Percentiles rank a stretch among this genome's conserved stretches.
Conservation (phyloP, 2,113 vertebrate genomes). For the Bothrops jararaca region DNA sequence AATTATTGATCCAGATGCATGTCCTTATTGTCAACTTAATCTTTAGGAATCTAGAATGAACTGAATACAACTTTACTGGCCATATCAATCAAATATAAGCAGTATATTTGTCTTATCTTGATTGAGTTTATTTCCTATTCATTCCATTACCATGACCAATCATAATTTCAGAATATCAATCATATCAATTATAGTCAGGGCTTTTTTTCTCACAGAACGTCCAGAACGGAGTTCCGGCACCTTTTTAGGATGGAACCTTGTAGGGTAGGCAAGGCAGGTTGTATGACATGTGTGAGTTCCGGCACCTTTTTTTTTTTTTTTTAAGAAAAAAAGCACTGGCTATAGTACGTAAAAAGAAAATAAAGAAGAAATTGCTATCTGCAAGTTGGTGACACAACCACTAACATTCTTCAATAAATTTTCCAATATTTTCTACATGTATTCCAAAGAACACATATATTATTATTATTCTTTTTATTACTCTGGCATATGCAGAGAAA, state of each 20-base stretch:
- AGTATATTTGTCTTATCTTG: neutral
- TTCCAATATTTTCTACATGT: neutral
- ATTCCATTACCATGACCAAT: neutral
- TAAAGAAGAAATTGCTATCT: neutral
- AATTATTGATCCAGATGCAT: neutral
- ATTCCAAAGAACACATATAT: neutral
- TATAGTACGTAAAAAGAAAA: neutral
- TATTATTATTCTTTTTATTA: neutral
- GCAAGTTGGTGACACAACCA: neutral
- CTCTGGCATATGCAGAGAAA: neutral
- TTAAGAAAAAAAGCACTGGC: too few relatives aligned
- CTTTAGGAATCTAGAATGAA: neutral
- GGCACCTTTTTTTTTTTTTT: too few relatives aligned
- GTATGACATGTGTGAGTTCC: too few relatives aligned
- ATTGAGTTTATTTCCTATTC: neutral
- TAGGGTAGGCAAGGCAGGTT: too few relatives aligned
- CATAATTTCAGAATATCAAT: neutral
- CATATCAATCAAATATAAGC: neutral
- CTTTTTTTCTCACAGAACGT: too few relatives aligned
- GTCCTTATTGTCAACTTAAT: neutral
- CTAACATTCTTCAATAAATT: neutral
- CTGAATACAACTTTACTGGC: neutral
- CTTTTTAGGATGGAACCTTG: too few relatives aligned
- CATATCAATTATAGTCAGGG: neutral
- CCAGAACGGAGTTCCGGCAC: too few relatives aligned